These are phyloP conservation scores for Griposia aprilina DNA, from an alignment of 2,888 invertebrate genomes.

Conservation along the genomic window DNA sequence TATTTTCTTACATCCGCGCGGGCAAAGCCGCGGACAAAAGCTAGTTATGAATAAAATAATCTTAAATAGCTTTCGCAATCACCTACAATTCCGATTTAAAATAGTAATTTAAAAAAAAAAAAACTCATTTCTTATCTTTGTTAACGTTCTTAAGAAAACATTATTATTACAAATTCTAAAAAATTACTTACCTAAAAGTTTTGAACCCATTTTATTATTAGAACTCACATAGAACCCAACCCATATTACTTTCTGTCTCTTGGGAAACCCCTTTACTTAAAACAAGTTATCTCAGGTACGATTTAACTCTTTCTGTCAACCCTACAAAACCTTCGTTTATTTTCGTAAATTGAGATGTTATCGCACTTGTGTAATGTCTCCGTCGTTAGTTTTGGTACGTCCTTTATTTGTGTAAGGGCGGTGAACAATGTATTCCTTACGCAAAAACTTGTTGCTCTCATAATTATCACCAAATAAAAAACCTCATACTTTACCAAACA, in stretches of 20 bases:
- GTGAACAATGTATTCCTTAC: background rate
- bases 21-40: background rate
- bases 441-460: background rate
- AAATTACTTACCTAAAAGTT: background rate
- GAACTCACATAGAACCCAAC: background rate
- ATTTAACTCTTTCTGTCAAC: background rate
- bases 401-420: conserved; percentile 30
- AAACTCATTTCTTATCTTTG: too few species aligned
- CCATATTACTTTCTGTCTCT: background rate
- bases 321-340: conserved; percentile 25
- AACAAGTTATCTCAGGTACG: background rate
- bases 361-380: conserved; percentile 6
- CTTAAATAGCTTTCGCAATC: background rate
- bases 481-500: too few species aligned
- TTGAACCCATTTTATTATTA: background rate
- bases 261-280: background rate
- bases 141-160: background rate
- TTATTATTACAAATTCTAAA: background rate
- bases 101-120: background rate
- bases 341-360: conserved; percentile 49
- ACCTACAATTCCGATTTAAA: background rate
- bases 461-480: background rate
- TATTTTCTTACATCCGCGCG: background rate
- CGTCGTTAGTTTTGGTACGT: conserved; percentile 7
- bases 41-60: background rate